A percentile compares a stretch with the other conserved stretches of the same genome.
These are phyloP conservation scores for Cephalopholis sonnerati DNA, from an alignment of 2,113 vertebrate genomes.

Conservation along the genomic window DNA sequence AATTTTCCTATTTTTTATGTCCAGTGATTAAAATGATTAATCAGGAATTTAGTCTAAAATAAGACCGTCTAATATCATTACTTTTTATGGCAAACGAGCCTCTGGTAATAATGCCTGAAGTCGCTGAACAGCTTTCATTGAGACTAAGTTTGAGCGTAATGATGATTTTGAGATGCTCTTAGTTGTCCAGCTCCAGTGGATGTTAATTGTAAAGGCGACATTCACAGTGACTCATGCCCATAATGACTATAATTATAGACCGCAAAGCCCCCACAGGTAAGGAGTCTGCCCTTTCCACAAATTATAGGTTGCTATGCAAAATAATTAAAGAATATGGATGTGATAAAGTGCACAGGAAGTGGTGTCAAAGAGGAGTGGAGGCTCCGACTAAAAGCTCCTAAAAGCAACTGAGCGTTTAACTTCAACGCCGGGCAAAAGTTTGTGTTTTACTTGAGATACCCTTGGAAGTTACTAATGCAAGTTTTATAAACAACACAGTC, in stretches of 20 bases:
- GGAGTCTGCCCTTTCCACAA: conserved; percentile 62
- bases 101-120: conserved; percentile 38
- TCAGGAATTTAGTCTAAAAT: conserved; percentile 6
- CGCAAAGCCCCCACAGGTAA: conserved; percentile 56
- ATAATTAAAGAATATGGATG: conserved; percentile 65
- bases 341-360: conserved; percentile 52
- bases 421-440: conserved; percentile 27
- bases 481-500: conserved; percentile 52
- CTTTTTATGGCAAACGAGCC: conserved; percentile 29
- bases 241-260: conserved; percentile 73
- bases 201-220: conserved; percentile 61
- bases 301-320: conserved; percentile 67
- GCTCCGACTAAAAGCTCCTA: conserved; percentile 27
- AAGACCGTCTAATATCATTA: conserved; percentile 35
- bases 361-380: conserved; percentile 19
- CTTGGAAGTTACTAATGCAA: conserved; percentile 64
- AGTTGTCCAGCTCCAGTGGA: conserved; percentile 47
- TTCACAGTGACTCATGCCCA: conserved; percentile 64
- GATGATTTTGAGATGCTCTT: conserved; percentile 47
- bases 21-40: conserved; percentile 22
- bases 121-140: conserved; percentile 22
- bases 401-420: conserved; percentile 41
- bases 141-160: conserved; percentile 53
- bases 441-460: conserved; percentile 53
- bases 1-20: conserved; percentile 9